Evolutionary conservation across 64 coral and sea anemone genomes (phyloP).

Genomic region (Anthopleura sola): DNA sequence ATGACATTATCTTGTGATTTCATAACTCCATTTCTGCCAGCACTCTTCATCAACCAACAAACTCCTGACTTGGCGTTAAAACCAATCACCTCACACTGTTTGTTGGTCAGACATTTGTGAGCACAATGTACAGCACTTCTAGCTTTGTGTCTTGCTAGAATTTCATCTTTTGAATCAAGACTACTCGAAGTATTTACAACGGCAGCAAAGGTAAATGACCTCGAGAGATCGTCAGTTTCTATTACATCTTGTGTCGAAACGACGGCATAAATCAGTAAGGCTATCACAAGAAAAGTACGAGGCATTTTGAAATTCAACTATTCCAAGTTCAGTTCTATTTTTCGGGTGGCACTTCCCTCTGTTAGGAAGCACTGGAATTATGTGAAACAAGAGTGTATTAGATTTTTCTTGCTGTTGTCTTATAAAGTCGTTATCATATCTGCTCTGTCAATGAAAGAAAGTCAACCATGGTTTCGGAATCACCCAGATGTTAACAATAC

Average conservation of each 20-base stretch:
- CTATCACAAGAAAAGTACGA: background rate
- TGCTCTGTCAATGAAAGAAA: background rate
- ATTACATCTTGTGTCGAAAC: background rate
- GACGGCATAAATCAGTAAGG: background rate
- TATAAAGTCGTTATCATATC: no score
- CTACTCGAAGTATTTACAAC: background rate
- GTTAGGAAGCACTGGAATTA: no score
- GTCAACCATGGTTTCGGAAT: background rate
- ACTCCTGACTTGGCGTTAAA: conserved; percentile 1
- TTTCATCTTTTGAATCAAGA: background rate
- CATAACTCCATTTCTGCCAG: background rate
- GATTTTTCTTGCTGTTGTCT: no score
- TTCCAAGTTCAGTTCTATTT: no score
- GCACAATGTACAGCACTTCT: background rate
- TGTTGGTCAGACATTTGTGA: conserved; percentile 6
- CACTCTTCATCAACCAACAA: background rate
- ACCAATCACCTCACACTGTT: background rate
- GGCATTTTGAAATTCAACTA: no score
- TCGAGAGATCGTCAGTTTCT: background rate
- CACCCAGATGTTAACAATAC: background rate
- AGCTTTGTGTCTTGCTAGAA: background rate
- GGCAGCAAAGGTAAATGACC: background rate
- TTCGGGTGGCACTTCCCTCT: no score
- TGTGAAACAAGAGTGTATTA: no score
- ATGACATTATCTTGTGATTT: background rate